phyloP scores from a whole-genome alignment of 2,113 vertebrate genomes.

The Chamaea fasciata region DNA sequence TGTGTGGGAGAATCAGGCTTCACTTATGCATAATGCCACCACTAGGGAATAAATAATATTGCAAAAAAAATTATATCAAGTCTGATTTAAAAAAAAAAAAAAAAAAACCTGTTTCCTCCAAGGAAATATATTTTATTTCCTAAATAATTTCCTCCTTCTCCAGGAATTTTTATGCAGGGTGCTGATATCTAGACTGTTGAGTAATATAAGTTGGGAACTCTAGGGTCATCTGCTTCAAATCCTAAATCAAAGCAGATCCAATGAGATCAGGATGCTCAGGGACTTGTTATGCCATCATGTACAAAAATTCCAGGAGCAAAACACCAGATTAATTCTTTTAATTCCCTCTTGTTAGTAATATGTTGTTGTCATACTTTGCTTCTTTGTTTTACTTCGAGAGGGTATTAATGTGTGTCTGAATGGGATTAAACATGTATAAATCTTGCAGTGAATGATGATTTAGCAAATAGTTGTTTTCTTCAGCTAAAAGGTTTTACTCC shows the following conservation, averaged over 20 bases:
- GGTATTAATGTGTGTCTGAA: neutral
- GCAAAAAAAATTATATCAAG: neutral
- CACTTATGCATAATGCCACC: accelerated
- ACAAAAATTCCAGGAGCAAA: neutral
- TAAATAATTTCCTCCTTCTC: neutral
- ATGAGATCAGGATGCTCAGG: neutral
- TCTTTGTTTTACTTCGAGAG: neutral
- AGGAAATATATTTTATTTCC: neutral
- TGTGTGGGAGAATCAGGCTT: neutral
- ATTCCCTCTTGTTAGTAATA: neutral
- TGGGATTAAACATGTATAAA: conserved; percentile 8
- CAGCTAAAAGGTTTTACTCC: neutral
- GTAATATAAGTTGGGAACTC: neutral
- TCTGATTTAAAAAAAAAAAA: neutral
- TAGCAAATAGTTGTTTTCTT: neutral
- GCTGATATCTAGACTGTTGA: neutral
- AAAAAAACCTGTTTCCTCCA: neutral
- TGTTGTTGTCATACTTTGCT: neutral
- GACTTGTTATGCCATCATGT: neutral
- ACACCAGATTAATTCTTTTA: neutral
- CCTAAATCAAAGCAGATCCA: neutral
- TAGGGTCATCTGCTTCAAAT: neutral
- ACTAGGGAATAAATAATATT: neutral
- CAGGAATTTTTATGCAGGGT: neutral
- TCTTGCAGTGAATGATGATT: neutral